Evolutionary conservation across 2,888 invertebrate species (phyloP), one percentile per base, ranked within the genome.

Genomic region (Euspilapteryx auroguttella): DNA sequence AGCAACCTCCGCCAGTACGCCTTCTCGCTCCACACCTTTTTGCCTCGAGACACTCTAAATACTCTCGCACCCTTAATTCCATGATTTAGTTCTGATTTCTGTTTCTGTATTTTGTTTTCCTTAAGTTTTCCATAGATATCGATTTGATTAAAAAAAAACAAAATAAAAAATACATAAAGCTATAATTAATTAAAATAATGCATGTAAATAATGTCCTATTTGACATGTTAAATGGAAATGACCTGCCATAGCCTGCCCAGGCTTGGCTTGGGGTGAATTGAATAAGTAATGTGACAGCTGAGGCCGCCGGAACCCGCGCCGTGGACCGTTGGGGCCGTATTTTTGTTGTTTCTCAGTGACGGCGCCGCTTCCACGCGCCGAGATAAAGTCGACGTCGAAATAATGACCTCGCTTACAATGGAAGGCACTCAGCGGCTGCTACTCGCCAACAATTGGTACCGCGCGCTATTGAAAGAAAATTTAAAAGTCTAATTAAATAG

Each of bases 1-100:
- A 10, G 6, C 17, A 17, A 17, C 49, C 51, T 54, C 52, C 39
- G 39, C 27, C 20, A 39, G 42, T 47, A 47, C 51, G 51, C 52
- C 47, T 44, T 45, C 44, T 38, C 40, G 38, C 38, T 41, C 40
- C 42, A 45, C 38, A 37, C 41, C 45, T 26, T 32, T 34, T 36
- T 30, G 30, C 28, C 27, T 25, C 32, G 14, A 7, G 7, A 17
- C 12, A n/a, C n/a, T 14, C 12, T n/a, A n/a, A n/a, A n/a, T 5
- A 9, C 12, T 24, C 25, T 10, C 14, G 12, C n/a, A n/a, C n/a
- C n/a, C n/a, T n/a, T n/a, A n/a, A n/a, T n/a, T n/a, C n/a, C n/a
- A n/a, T n/a, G n/a, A n/a, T n/a, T n/a, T n/a, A n/a, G n/a, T n/a
- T n/a, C n/a, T n/a, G n/a, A n/a, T n/a, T n/a, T n/a, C n/a, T n/a